Conservation (phyloP, 2,888 invertebrate genomes). For the Encarsia formosa region DNA sequence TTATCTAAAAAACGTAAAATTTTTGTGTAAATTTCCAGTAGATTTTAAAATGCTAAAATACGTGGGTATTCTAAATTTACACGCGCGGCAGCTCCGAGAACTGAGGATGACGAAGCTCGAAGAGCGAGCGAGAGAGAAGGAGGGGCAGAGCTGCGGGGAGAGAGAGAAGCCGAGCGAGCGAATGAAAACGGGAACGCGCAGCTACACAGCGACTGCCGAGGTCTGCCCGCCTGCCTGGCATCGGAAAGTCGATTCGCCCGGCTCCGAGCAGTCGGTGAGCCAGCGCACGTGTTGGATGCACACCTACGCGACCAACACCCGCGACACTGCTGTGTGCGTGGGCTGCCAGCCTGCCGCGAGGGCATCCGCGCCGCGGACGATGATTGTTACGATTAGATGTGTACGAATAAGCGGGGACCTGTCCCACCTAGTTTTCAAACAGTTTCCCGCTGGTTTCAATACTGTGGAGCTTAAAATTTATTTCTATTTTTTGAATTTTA, state of each 20-base stretch:
- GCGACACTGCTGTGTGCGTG: background rate
- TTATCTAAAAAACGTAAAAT: no score
- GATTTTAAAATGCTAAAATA: no score
- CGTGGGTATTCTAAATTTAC: no score
- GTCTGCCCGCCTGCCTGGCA: constrained; percentile 27
- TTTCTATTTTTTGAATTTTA: no score
- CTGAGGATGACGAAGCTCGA: constrained; percentile 19
- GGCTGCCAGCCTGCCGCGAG: constrained; percentile 6
- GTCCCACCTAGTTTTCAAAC: no score
- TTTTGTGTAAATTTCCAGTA: no score
- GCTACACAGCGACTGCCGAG: constrained; percentile 23
- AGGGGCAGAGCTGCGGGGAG: constrained; percentile 9
- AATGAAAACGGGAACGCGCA: constrained; percentile 35
- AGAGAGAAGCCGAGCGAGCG: constrained; percentile 30
- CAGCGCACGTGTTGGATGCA: background rate
- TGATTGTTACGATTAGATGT: no score
- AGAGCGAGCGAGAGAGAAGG: constrained; percentile 9
- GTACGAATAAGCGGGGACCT: no score
- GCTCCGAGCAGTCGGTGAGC: background rate
- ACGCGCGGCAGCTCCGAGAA: no score
- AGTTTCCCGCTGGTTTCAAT: no score
- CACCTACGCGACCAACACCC: background rate
- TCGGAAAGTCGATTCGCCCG: constrained; percentile 28
- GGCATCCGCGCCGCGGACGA: constrained; percentile 14
- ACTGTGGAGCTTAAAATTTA: no score